phyloP scores from a whole-genome alignment of 2,113 vertebrate genomes.

The Leucoraja erinaceus region DNA sequence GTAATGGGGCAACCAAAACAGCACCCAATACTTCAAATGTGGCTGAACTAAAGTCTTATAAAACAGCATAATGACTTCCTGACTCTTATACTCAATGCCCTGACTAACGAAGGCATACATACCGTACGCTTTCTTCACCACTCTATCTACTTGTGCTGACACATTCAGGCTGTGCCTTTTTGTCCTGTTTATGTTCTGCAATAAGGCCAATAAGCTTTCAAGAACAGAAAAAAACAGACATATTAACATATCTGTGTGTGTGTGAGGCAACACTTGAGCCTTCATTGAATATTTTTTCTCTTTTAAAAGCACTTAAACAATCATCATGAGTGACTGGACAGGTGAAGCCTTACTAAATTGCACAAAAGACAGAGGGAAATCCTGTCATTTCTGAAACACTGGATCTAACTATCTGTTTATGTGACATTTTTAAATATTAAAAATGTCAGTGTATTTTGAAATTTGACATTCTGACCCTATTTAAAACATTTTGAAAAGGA shows the following conservation, averaged over 20 bases:
- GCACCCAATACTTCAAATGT: no score
- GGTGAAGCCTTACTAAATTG: constrained; percentile 29
- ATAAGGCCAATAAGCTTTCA: neutral
- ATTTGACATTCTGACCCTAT: constrained; percentile 22
- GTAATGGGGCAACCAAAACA: no score
- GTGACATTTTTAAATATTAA: constrained; percentile 26
- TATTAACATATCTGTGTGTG: neutral
- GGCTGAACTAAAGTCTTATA: no score
- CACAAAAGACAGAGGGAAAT: neutral
- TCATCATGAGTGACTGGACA: constrained; percentile 32
- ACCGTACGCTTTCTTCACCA: no score
- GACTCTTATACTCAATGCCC: no score
- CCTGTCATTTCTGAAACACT: constrained; percentile 25
- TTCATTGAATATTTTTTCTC: neutral
- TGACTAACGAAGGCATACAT: no score
- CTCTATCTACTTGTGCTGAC: neutral
- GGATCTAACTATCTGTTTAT: constrained; percentile 18
- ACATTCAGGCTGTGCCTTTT: no score
- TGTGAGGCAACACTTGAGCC: neutral
- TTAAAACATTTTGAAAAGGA: constrained; percentile 24
- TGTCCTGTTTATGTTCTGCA: neutral
- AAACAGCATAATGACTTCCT: no score
- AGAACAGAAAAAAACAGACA: neutral
- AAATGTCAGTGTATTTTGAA: constrained; percentile 33
- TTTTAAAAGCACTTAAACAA: constrained; percentile 33